phyloP scores from a whole-genome alignment of 2,113 vertebrate genomes.

The Andinoacara biseriatus region DNA sequence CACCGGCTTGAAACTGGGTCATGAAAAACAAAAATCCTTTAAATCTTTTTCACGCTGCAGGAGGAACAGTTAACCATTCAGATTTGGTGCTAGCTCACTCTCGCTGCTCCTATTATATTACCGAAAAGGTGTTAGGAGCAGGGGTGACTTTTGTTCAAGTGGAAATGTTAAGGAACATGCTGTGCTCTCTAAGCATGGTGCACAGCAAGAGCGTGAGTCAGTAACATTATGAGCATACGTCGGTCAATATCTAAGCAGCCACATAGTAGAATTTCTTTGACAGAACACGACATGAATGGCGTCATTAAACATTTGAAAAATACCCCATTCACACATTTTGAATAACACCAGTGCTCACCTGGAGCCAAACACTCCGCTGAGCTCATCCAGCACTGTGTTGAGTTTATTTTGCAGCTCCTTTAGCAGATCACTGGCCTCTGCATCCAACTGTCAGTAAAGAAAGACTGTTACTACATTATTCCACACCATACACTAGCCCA shows the following conservation, averaged over 20 bases:
- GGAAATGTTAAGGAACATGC: constrained; percentile 39
- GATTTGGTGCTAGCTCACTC: background rate
- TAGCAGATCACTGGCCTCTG: constrained; percentile 90
- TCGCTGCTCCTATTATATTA: constrained; percentile 2
- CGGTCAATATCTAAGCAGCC: constrained; percentile 16
- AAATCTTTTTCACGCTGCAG: background rate
- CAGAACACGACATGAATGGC: constrained; percentile 9
- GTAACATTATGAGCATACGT: constrained; percentile 14
- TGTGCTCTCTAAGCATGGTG: constrained; percentile 9
- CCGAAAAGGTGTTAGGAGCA: constrained; percentile 6
- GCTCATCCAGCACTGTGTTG: constrained; percentile 90
- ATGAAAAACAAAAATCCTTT: constrained; percentile 1
- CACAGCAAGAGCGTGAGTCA: constrained; percentile 20
- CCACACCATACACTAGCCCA: constrained; percentile 12
- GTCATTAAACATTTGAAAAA: constrained; percentile 11
- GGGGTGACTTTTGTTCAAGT: constrained; percentile 20
- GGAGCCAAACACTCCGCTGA: constrained; percentile 87
- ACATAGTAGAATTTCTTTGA: constrained; percentile 16
- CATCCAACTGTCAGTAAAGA: constrained; percentile 87
- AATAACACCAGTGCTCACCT: constrained; percentile 82
- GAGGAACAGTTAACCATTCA: background rate
- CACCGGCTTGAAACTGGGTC: constrained; percentile 87
- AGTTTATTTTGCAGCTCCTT: constrained; percentile 97
- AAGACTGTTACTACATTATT: constrained; percentile 54
- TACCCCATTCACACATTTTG: background rate